phyloP scores from a whole-genome alignment of 2,113 vertebrate species.

The Oryzias celebensis region DNA sequence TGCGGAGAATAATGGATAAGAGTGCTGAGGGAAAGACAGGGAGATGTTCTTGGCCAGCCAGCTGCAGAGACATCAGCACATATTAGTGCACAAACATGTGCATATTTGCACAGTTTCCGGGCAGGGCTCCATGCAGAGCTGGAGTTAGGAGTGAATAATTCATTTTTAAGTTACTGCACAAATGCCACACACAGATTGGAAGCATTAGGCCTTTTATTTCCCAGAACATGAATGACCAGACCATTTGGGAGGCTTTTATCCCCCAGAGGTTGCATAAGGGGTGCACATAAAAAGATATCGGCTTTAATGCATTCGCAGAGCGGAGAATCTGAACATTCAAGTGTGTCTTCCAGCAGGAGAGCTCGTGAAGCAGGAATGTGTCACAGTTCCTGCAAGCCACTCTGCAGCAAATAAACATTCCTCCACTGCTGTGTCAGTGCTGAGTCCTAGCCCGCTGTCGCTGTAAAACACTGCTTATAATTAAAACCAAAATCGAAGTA shows the following conservation, averaged over 20 bases:
- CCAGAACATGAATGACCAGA: constrained; percentile 29
- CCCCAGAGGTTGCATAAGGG: constrained; percentile 37
- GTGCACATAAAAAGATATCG: constrained; percentile 1
- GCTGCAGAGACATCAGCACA: constrained; percentile 32
- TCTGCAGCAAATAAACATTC: constrained; percentile 84
- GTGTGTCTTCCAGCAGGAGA: constrained; percentile 44
- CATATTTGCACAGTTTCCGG: constrained; percentile 27
- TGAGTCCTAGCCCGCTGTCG: constrained; percentile 69
- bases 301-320: too few relatives aligned
- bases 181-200: constrained; percentile 29
- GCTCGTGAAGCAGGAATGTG: constrained; percentile 77
- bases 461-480: constrained; percentile 77
- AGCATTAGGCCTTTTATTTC: constrained; percentile 27
- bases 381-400: constrained; percentile 77
- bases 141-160: constrained; percentile 39
- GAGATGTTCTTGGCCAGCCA: constrained; percentile 55
- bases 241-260: constrained; percentile 14
- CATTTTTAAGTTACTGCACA: constrained; percentile 24
- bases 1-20: constrained; percentile 65
- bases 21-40: constrained; percentile 46
- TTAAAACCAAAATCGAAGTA: constrained; percentile 75
- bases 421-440: constrained; percentile 76
- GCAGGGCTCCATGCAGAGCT: constrained; percentile 24
- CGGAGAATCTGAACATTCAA: constrained; percentile 18
- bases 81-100: constrained; percentile 23